Conservation (phyloP, 1,140 invertebrate species). For the Myzus persicae region DNA sequence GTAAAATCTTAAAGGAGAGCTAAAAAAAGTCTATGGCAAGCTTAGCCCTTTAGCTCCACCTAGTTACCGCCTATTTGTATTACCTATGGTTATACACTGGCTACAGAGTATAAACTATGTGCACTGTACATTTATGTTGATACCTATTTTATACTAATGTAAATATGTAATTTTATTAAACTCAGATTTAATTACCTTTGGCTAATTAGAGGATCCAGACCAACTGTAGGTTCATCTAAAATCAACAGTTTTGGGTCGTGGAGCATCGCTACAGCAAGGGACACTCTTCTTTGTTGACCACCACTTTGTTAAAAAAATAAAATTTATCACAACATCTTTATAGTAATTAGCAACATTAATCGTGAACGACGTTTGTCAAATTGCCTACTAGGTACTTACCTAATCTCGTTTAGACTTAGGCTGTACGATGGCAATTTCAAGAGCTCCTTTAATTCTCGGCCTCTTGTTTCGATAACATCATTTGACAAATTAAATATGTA, state of each 20-base stretch:
- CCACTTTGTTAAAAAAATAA: slow-evolving; percentile 71
- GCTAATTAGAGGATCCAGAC: slow-evolving; percentile 83
- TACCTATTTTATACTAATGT: neutral
- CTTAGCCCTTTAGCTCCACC: no score
- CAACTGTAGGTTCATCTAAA: slow-evolving; percentile 92
- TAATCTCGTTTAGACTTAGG: slow-evolving; percentile 63
- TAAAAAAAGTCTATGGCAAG: no score
- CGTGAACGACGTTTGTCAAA: neutral
- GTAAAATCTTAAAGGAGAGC: no score
- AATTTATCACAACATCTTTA: neutral
- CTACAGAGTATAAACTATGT: neutral
- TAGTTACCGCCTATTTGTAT: neutral
- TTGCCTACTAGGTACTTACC: slow-evolving; percentile 58
- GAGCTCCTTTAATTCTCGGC: slow-evolving; percentile 74
- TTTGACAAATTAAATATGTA: slow-evolving; percentile 81
- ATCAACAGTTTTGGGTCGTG: slow-evolving; percentile 89
- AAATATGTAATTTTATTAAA: neutral
- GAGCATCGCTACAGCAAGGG: slow-evolving; percentile 84
- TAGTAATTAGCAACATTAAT: neutral
- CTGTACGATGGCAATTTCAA: slow-evolving; percentile 75
- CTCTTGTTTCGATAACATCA: slow-evolving; percentile 73
- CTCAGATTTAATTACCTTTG: slow-evolving; percentile 38
- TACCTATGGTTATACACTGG: no score
- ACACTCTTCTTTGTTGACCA: slow-evolving; percentile 87
- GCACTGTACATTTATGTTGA: neutral